Evolutionary conservation across 92 coral and sea anemone genomes (phyloP).

Genomic region (Porites rus): DNA sequence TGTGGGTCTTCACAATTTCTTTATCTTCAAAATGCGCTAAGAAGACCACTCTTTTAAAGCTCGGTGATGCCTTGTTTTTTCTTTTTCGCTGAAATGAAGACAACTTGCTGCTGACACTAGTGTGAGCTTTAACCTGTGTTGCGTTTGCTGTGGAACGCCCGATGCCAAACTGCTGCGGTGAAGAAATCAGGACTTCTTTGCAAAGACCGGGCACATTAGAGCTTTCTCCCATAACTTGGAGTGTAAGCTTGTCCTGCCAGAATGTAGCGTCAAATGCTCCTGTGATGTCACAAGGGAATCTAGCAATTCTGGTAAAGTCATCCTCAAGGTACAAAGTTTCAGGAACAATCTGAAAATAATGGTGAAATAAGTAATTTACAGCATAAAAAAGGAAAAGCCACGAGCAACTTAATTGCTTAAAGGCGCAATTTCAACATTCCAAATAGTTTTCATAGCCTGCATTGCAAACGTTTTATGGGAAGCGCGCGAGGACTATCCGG

Average conservation of each 20-base stretch:
- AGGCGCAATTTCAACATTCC: too few species aligned
- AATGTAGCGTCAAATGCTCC: slow-evolving; percentile 22
- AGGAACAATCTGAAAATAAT: slow-evolving; percentile 7
- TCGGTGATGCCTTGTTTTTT: background rate
- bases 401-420: too few species aligned
- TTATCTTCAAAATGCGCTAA: slow-evolving; percentile 6
- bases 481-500: too few species aligned
- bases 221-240: slow-evolving; percentile 20
- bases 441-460: too few species aligned
- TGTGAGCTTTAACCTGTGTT: background rate
- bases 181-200: background rate
- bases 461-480: too few species aligned
- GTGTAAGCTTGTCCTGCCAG: background rate
- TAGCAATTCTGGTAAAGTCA: slow-evolving; percentile 7
- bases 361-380: background rate
- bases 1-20: slow-evolving; percentile 7
- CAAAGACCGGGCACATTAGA: background rate
- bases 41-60: slow-evolving; percentile 19
- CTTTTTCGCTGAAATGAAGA: background rate
- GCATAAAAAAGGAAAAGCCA: background rate
- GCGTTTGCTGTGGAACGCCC: background rate
- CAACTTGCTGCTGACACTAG: too few species aligned
- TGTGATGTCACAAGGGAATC: slow-evolving; percentile 20
- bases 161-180: background rate
- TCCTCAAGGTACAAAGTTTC: slow-evolving; percentile 23